Evolutionary conservation across 2,113 vertebrate genomes (phyloP).

Genomic region (Polypterus bichir): DNA sequence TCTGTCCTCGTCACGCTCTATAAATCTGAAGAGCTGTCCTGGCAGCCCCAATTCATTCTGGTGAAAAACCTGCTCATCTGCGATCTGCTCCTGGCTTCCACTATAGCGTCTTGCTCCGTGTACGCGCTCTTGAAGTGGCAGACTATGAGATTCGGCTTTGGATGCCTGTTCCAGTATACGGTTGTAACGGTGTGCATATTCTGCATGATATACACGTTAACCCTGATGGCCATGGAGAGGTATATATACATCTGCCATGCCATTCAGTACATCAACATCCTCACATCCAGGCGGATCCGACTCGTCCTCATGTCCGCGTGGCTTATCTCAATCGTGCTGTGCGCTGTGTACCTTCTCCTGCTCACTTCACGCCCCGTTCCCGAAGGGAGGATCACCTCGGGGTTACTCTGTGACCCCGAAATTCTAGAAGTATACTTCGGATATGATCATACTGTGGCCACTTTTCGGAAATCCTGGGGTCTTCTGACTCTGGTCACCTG

Average conservation of each 20-base stretch:
- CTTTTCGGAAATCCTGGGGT: conserved; percentile 23
- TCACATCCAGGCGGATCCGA: conserved; percentile 24
- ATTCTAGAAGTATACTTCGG: conserved; percentile 32
- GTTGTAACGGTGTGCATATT: no score
- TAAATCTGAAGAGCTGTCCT: conserved; percentile 28
- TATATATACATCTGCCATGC: conserved; percentile 41
- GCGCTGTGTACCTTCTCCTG: conserved; percentile 12
- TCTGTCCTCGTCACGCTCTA: no score
- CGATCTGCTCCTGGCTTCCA: no score
- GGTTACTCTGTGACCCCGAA: conserved; percentile 39
- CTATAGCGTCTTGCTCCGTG: no score
- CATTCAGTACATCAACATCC: conserved; percentile 29
- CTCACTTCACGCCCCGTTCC: conserved; percentile 6
- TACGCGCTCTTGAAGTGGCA: no score
- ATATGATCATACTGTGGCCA: conserved; percentile 22
- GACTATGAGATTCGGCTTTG: no score
- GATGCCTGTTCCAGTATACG: no score
- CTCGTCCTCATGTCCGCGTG: conserved; percentile 22
- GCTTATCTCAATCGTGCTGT: conserved; percentile 20
- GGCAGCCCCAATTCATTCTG: conserved; percentile 33
- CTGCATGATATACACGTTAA: conserved; percentile 36
- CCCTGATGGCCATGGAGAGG: conserved; percentile 40
- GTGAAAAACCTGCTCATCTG: no score
- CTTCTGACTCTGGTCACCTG: conserved; percentile 19
- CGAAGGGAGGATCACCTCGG: not conserved